Evolutionary conservation across 2,888 invertebrate species (phyloP), one percentile per base, ranked within the genome.

Genomic region (Psylliodes chrysocephalus): DNA sequence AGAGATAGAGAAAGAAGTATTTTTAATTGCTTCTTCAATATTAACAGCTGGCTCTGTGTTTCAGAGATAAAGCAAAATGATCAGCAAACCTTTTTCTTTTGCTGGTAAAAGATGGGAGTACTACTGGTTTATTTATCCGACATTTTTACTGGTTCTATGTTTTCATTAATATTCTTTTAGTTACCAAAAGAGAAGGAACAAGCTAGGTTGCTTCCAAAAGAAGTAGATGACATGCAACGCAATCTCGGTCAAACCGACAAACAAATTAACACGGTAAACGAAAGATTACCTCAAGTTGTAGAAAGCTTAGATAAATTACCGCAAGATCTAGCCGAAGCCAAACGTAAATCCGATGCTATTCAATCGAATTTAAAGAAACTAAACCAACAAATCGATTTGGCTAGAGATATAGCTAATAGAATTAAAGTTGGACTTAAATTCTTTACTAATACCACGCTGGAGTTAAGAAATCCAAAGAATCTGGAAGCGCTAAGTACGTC

Each of bases 401-500:
- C 96, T 59, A 85, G 91, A 46, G 90, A 91, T 76, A 82, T 92
- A 25, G 94, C 95, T 0, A 95, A 95, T 80, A 88, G 90, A 81
- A 85, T 89, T 65, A 87, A 89, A 79, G 90, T 95, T 1, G 97
- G 96, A 3, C 89, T 96, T 6, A 88, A 89, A 8, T 95, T 97
- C 84, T 88, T 89, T 70, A 89, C 90, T 0, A 91, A 89, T 73
- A 93, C 96, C 0, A 91, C 92, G 0, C 84, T 98, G 0, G 93
- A 97, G 76, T 85, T 98, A 15, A 89, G 92, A 52, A 91, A 95
- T 72, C 97, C 98, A 0, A 91, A 92, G 60, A 90, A 91, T 64
- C 82, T 97, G 2, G 91, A 92, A 17, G 88, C 93, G 56, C 87
- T 96, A 76, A 93, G 94, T 6, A 94, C 96, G 0, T 92, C 94